Base-by-base conservation (phyloP, 1,140 invertebrate genomes). In the Solen grandis region DNA sequence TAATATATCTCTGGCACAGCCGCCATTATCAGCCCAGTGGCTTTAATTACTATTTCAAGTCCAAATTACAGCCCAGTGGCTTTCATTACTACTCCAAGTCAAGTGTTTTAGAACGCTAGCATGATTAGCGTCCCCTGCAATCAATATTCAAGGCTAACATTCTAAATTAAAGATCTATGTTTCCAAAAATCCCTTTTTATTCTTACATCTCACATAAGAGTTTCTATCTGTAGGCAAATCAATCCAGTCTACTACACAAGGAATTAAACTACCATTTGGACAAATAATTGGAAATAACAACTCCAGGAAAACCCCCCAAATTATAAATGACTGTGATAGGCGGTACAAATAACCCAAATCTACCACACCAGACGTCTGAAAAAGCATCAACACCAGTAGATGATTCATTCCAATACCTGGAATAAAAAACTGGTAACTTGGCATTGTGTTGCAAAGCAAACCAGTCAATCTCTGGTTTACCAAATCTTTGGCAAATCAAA, bases 81-180 rank as follows among this genome's bases (percentile, higher is more conserved):
- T n/a, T n/a, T n/a, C n/a, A n/a, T n/a, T n/a, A n/a, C n/a, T n/a
- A n/a, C n/a, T n/a, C n/a, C n/a, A n/a, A n/a, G n/a, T n/a, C n/a
- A n/a, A n/a, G n/a, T n/a, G n/a, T n/a, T n/a, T n/a, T n/a, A n/a
- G 10, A 50, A 13, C n/a, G 10, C 46, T n/a, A n/a, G 10, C 10
- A 13, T 14, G 8, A 10, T 16, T 10, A 14, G 14, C 25, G 27
- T 16, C 10, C 8, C 8, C 52, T 25, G 46, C 38, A 75, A 5
- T 75, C 41, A 60, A 75, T 63, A 46, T 75, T 29, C 41, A 65
- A 50, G 19, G 77, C 55, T 19, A 80, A 36, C 65, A 80, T 70
- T 52, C 57, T 19, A 38, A 80, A 80, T 5, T 22, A 29, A n/a
- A n/a, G n/a, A n/a, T n/a, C n/a, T n/a, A 27, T 70, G 33, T 72